Percentiles rank a stretch among this genome's conserved stretches.
phyloP scores from a whole-genome alignment of 2,797 vertebrate genomes.

The Tragelaphus oryx region DNA sequence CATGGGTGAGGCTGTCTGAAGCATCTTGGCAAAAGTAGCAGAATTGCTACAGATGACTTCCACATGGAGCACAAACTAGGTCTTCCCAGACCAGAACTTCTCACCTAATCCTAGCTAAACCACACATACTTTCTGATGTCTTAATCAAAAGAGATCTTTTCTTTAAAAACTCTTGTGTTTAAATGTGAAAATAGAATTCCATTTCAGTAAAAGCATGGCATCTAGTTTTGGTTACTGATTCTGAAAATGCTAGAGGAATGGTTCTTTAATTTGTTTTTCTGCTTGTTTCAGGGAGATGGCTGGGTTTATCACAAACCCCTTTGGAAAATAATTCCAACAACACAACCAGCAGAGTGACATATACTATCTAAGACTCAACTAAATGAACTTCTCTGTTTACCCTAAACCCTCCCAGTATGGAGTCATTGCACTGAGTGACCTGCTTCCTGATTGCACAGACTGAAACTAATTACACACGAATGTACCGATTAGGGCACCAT shows the following conservation, averaged over 20 bases:
- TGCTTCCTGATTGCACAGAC: conserved; percentile 77
- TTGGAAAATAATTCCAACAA: conserved; percentile 84
- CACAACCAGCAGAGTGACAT: conserved; percentile 77
- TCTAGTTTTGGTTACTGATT: conserved; percentile 16
- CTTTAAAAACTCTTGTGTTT: background rate
- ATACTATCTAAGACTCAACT: conserved; percentile 64
- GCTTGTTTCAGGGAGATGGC: conserved; percentile 89
- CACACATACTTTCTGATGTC: background rate
- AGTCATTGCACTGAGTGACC: conserved; percentile 77
- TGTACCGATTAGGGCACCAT: conserved; percentile 76
- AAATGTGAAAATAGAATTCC: background rate
- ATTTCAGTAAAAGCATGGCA: background rate
- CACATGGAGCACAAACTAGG: background rate
- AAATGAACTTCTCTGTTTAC: conserved; percentile 68
- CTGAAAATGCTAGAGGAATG: background rate
- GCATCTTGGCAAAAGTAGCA: background rate
- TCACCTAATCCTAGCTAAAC: background rate
- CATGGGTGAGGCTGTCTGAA: background rate
- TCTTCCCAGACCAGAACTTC: background rate
- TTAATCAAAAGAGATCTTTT: background rate
- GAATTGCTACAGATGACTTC: background rate
- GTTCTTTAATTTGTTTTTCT: conserved; percentile 47
- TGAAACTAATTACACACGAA: conserved; percentile 74
- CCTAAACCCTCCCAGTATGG: conserved; percentile 69
- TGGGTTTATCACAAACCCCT: conserved; percentile 96